Evolutionary conservation across 2,888 invertebrate species (phyloP), one percentile per base, ranked within the genome.

Genomic region (Torymus auratus): DNA sequence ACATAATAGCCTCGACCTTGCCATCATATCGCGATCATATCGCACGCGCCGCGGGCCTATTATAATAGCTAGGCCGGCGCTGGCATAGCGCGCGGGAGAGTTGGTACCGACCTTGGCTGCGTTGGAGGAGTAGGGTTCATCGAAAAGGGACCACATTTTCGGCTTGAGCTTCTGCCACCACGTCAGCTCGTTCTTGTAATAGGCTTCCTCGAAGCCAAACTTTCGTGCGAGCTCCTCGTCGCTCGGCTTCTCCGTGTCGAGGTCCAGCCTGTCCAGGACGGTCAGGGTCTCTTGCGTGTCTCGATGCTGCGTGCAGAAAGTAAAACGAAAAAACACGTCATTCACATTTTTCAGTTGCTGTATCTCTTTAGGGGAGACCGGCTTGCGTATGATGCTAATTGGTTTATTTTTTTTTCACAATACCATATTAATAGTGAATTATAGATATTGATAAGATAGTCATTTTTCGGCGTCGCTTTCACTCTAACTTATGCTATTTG

Each of bases 281-380:
- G 98, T 98, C 89, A 99, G 93, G 72, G 99, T 99, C 92, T 99
- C 99, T 92, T 99, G 99, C 82, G 99, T 99, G 93, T 99, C 99
- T 88, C 98, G 95, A 93, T 98, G 97, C 96, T 97, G 92, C 28
- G 41, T 41, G 41, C 41, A 41, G 41, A 41, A 41, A 41, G 41
- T 41, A 7, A 28, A 41, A 41, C 41, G 7, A 7, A 41, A 41
- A 41, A 1, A 41, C 41, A 41, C 41, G 41, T 41, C 41, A 41
- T 41, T 41, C 41, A 41, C 41, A 41, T 4, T 41, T 41, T 41
- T 41, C 5, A 41, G 7, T 4, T 41, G 41, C 41, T 5, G 41
- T 41, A 41, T 41, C 41, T 5, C 41, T 41, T 41, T 41, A 1
- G 41, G 7, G 41, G 7, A 7, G 41, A 41, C 7, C 41, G 41